Evolutionary conservation across 2,797 vertebrate genomes (phyloP), one percentile per base, ranked within the genome.

Genomic region (Mormyrops attenuatus): DNA sequence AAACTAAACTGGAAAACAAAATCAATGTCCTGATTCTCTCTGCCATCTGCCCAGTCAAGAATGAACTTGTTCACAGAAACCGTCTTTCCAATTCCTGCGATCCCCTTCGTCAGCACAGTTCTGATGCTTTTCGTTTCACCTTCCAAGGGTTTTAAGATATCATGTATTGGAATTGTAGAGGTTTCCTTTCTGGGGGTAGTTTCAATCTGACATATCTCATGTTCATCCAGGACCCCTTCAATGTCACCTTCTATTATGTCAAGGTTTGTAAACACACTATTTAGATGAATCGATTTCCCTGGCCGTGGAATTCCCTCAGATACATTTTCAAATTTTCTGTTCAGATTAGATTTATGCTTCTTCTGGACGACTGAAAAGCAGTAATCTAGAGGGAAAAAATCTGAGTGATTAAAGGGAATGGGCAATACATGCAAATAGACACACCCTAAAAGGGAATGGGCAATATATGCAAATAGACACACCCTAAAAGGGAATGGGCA

Each of bases 81-180:
- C 0, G 90, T 90, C 85, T 90, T 90, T 13, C 90, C 90, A n/a
- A 90, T 90, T 22, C 90, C 90, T 2, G 90, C 90, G 7, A 88
- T 87, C 5, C 90, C 90, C 47, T 55, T 88, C 7, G 44, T 88
- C 88, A 88, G 47, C 26, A 88, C 88, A 38, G 88, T 88, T 50
- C 88, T 77, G 69, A 88, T 77, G 22, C 47, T 47, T 52, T 50
- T 77, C 1, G 0, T 26, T 80, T 77, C 63, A 50, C 88, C 49
- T 17, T 66, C 0, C 53, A 88, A 77, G 44, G 88, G 66, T 66
- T 88, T 77, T 50, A 88, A 77, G 22, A 88, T 53, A 22, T 80
- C 66, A 52, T 88, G 47, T 22, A 88, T 50, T 1, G 47, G 3
- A 50, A 17, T 88, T 44, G 17, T 66, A 49, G 57, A 88, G 0